Evolutionary conservation across 2,888 invertebrate species (phyloP).

Genomic region (Lepidochitona cinerea): DNA sequence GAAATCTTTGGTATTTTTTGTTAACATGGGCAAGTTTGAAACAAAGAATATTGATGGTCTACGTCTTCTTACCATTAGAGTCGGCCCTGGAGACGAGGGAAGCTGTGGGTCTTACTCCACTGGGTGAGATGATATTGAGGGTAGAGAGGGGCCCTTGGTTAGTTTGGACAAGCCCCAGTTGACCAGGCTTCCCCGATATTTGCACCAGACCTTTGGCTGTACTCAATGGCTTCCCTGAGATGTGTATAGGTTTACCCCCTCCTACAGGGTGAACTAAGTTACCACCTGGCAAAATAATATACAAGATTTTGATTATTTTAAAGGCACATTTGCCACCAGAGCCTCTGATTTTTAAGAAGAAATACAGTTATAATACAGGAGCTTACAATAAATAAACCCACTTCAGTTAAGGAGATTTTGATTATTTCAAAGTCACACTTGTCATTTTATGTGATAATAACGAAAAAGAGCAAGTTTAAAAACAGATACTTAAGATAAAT

Average conservation of each 20-base stretch:
- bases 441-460: no score
- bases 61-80: not conserved
- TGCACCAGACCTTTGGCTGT: slow-evolving; percentile 55
- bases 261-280: slow-evolving; percentile 54
- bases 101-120: slow-evolving; percentile 10
- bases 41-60: not conserved
- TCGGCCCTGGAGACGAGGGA: not conserved
- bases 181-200: slow-evolving; percentile 53
- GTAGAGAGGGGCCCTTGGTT: slow-evolving; percentile 51
- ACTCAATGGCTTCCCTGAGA: slow-evolving; percentile 60
- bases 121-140: slow-evolving; percentile 59
- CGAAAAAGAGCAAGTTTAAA: no score
- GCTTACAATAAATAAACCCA: no score
- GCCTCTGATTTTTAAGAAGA: no score
- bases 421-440: no score
- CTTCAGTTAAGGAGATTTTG: no score
- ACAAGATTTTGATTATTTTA: no score
- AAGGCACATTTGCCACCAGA: no score
- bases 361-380: no score
- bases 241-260: slow-evolving; percentile 60
- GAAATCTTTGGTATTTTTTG: not conserved
- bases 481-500: no score
- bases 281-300: no score
- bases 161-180: slow-evolving; percentile 56
- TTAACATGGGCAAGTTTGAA: not conserved